phyloP scores from a whole-genome alignment of 2,113 vertebrate species.

The Scolopax mira region DNA sequence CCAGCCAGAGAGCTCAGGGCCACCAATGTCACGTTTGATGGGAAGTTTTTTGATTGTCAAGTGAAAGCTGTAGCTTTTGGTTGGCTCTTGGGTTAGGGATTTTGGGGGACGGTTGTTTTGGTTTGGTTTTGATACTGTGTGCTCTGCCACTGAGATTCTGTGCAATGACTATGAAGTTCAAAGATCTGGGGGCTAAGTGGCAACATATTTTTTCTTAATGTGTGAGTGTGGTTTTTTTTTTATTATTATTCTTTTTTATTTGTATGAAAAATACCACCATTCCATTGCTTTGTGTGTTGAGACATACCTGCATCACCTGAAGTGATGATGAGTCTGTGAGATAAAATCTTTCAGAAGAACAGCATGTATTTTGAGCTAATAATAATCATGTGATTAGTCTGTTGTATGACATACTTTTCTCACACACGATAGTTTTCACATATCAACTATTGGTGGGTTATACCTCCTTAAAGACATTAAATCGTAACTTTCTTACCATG shows the following conservation, averaged over 20 bases:
- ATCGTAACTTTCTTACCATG: background rate
- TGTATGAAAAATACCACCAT: background rate
- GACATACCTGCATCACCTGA: background rate
- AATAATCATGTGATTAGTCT: background rate
- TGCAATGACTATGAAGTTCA: background rate
- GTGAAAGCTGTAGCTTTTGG: background rate
- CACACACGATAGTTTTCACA: rapidly evolving
- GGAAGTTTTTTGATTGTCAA: background rate
- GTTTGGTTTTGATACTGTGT: background rate
- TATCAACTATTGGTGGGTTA: background rate
- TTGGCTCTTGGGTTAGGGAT: background rate
- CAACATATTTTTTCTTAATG: background rate
- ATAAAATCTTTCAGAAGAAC: background rate
- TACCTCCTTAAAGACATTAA: background rate
- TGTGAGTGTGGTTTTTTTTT: background rate
- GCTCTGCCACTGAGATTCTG: background rate
- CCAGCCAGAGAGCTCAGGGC: background rate
- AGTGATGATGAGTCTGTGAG: background rate
- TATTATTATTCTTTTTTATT: background rate
- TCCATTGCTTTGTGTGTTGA: background rate
- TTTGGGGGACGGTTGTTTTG: background rate
- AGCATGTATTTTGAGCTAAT: background rate
- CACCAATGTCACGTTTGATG: too few species aligned
- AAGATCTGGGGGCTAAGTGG: background rate
- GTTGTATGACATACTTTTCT: background rate